phyloP scores from a whole-genome alignment of 2,888 invertebrate genomes.

The Girardia tigrina region DNA sequence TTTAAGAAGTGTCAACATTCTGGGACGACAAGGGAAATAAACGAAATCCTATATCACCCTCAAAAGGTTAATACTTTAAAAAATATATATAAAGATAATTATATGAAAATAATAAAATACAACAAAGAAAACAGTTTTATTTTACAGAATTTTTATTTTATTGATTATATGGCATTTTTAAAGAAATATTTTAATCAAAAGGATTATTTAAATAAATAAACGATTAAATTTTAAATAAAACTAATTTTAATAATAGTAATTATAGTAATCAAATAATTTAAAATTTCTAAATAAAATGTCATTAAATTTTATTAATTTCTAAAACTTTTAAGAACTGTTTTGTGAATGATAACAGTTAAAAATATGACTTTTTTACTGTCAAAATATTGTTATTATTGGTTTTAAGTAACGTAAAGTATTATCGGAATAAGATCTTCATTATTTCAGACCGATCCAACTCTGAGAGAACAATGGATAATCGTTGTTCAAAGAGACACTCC shows the following conservation, averaged over 20 bases:
- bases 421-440: no score
- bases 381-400: no score
- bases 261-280: not conserved
- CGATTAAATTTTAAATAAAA: no score
- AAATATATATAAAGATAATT: not conserved
- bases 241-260: no score
- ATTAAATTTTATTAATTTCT: no score
- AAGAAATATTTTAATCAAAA: no score
- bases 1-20: not conserved
- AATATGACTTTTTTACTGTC: not conserved
- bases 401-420: no score
- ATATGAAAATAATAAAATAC: not conserved
- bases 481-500: not conserved
- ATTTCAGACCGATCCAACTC: not conserved
- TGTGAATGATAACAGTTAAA: not conserved
- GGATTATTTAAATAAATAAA: no score
- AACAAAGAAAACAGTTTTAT: not conserved
- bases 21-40: not conserved
- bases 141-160: not conserved
- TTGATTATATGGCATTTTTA: not conserved
- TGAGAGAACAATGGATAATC: not conserved
- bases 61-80: not conserved
- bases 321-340: no score
- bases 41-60: not conserved
- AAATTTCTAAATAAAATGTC: not conserved